Evolutionary conservation across 2,797 vertebrate species (phyloP).

Genomic region (Bufotes viridis): DNA sequence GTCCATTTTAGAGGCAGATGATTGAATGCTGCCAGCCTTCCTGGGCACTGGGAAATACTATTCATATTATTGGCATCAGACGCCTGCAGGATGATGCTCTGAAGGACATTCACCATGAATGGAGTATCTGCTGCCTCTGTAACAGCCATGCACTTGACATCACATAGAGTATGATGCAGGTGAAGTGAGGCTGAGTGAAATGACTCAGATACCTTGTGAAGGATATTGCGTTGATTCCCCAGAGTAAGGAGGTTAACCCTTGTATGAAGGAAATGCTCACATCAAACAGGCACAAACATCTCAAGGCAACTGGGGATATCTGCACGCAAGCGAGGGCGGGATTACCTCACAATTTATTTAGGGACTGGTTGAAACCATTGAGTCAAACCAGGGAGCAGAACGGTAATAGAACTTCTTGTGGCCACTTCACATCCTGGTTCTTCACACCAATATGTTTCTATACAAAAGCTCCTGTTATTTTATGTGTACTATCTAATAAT

Average conservation of each 20-base stretch:
- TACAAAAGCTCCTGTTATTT: too few relatives aligned
- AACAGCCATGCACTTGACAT: slow-evolving; percentile 26
- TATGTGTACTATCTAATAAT: too few relatives aligned
- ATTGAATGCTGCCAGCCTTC: neutral
- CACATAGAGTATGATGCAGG: slow-evolving; percentile 30
- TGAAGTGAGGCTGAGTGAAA: slow-evolving; percentile 19
- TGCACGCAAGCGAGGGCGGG: slow-evolving; percentile 74
- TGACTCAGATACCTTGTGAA: slow-evolving; percentile 48
- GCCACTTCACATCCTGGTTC: neutral
- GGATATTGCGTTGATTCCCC: slow-evolving; percentile 34
- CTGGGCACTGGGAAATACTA: neutral
- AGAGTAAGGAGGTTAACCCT: slow-evolving; percentile 43
- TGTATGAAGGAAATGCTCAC: slow-evolving; percentile 18
- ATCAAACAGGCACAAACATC: slow-evolving; percentile 43
- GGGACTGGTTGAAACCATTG: slow-evolving; percentile 83
- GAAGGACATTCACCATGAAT: slow-evolving; percentile 40
- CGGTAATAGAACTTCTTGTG: neutral
- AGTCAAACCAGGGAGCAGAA: slow-evolving; percentile 74
- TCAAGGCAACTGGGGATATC: slow-evolving; percentile 66
- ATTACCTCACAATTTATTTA: slow-evolving; percentile 84
- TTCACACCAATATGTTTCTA: neutral
- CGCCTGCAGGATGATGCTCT: slow-evolving; percentile 9
- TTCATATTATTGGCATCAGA: neutral
- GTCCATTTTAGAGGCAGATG: neutral
- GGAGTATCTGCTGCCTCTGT: slow-evolving; percentile 1